phyloP scores from a whole-genome alignment of 2,888 invertebrate genomes.

The Lamproptera curius region DNA sequence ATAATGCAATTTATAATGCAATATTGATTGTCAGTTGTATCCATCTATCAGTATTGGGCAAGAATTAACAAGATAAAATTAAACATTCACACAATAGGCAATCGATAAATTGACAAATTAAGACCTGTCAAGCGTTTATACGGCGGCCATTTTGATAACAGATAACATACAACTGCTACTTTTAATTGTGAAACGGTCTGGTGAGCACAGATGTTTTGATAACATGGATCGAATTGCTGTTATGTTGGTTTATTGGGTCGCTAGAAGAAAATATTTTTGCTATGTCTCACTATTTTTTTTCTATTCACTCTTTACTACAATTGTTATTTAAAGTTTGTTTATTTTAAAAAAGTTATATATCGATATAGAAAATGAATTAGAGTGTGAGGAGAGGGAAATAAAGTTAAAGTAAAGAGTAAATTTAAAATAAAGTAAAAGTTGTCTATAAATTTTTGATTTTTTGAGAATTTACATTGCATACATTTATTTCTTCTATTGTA shows the following conservation, averaged over 20 bases:
- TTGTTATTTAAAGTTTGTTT: too few relatives aligned
- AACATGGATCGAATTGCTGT: constrained; percentile 4
- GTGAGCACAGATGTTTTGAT: constrained; percentile 29
- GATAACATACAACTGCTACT: constrained; percentile 35
- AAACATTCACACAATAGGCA: constrained; percentile 25
- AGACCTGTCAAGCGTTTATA: constrained; percentile 34
- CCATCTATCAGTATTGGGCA: constrained; percentile 13
- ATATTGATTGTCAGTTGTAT: neutral
- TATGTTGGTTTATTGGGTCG: neutral
- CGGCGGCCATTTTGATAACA: constrained; percentile 41
- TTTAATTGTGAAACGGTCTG: constrained; percentile 40
- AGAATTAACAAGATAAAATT: constrained; percentile 14
- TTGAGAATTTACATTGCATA: too few relatives aligned
- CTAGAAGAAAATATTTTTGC: neutral
- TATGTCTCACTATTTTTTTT: too few relatives aligned
- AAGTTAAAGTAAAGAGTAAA: too few relatives aligned
- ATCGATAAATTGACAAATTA: constrained; percentile 46
- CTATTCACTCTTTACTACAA: too few relatives aligned
- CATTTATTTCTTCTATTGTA: too few relatives aligned
- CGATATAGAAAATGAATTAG: too few relatives aligned
- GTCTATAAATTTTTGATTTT: too few relatives aligned
- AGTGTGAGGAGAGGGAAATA: too few relatives aligned
- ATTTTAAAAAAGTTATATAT: too few relatives aligned
- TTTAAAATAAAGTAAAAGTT: too few relatives aligned
- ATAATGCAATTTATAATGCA: too few relatives aligned